Evolutionary conservation across 2,797 vertebrate genomes (phyloP).

Genomic region (Harpagifer antarcticus): DNA sequence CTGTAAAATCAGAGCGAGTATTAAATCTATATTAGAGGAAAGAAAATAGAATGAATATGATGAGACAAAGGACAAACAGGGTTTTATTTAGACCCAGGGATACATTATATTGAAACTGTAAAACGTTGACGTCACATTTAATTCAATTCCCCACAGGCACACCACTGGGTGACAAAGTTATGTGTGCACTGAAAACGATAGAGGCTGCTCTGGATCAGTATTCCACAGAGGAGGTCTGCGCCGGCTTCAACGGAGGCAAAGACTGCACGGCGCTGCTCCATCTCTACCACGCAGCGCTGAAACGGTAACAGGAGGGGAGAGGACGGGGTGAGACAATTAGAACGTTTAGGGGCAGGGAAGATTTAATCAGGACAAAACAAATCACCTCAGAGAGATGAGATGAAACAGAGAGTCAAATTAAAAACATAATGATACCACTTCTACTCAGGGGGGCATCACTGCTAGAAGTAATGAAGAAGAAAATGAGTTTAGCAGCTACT

Average conservation of each 20-base stretch:
- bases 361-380: conserved; percentile 42
- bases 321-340: conserved; percentile 10
- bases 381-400: conserved; percentile 33
- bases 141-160: conserved; percentile 81
- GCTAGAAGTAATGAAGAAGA: conserved; percentile 11
- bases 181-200: conserved; percentile 87
- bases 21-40: conserved; percentile 27
- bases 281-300: conserved; percentile 90
- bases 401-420: conserved; percentile 32
- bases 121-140: conserved; percentile 16
- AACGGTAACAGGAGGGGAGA: conserved; percentile 83
- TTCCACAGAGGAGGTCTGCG: conserved; percentile 86
- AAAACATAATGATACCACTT: conserved; percentile 28
- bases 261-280: conserved; percentile 97
- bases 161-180: conserved; percentile 89
- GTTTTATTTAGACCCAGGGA: conserved; percentile 22
- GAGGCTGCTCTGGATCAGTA: conserved; percentile 90
- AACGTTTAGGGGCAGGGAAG: conserved; percentile 9
- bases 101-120: conserved; percentile 14
- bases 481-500: conserved; percentile 16
- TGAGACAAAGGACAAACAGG: conserved; percentile 14
- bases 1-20: conserved; percentile 41
- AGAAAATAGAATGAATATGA: conserved; percentile 14
- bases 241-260: conserved; percentile 98
- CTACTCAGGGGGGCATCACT: conserved; percentile 16